Evolutionary conservation across 2,888 invertebrate species (phyloP), one percentile per base, ranked within the genome.

Genomic region (Phengaris alcon): DNA sequence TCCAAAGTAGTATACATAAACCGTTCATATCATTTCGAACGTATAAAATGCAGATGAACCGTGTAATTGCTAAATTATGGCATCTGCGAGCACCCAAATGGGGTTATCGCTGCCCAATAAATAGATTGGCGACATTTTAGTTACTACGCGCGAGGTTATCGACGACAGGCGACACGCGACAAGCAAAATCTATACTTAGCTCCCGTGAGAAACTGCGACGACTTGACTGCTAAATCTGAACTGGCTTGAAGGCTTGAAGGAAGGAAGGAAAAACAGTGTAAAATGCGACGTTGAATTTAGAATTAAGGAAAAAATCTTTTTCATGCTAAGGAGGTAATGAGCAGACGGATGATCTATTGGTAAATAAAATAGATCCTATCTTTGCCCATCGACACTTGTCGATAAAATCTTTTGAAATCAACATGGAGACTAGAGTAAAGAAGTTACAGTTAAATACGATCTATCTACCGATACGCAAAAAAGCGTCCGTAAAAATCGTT

Each of bases 111-210:
- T 70, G 15, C 10, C 48, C 70, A 51, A n/a, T 48, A 70, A 70
- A 51, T 48, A 69, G 48, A 15, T 54, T 52, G 52, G 52, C 51
- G 52, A 70, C 70, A 70, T 6, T 35, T 72, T 35, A 72, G 15
- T 72, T 52, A 35, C 2, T 35, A 72, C 54, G 35, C 44, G 13
- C 52, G 54, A 13, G 72, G 72, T 72, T 72, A 72, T 72, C 72
- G 52, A 9, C 52, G 72, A 72, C 72, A 54, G 54, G 35, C 52
- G 35, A 72, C 72, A 72, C 72, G 72, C 72, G 72, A 72, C 72
- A 72, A 6, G 13, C 52, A 54, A 72, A 35, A 35, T 13, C 22
- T 22, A 22, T 22, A 22, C 22, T 54, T 72, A 72, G 72, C 35
- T 22, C 22, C 72, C 72, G 72, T 72, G 72, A 72, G 72, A 72